A percentile compares a stretch with the other conserved stretches of the same genome.
These are phyloP conservation scores for Florisuga fusca DNA, from an alignment of 2,797 vertebrate species.

Conservation along the genomic window DNA sequence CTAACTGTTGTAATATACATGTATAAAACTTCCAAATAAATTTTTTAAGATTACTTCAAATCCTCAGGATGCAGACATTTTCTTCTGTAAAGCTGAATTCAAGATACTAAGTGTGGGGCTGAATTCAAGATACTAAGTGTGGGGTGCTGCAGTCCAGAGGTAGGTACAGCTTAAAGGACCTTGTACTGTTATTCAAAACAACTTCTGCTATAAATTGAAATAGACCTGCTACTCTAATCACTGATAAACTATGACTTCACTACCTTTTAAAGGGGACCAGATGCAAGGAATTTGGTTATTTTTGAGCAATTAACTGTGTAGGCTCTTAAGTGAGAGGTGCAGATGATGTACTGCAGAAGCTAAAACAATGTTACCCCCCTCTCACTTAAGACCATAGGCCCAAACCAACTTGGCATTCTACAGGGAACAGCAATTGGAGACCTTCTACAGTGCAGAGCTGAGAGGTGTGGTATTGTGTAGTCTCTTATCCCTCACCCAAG, in stretches of 20 bases:
- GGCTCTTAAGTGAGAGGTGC: too few relatives aligned
- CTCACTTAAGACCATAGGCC: fast-evolving
- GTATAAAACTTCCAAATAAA: background rate
- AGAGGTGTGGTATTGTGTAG: fast-evolving
- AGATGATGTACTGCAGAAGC: background rate
- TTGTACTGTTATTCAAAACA: background rate
- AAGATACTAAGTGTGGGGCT: background rate
- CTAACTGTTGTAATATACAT: background rate
- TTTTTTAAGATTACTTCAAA: background rate
- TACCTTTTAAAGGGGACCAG: too few relatives aligned
- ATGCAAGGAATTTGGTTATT: too few relatives aligned
- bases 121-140: background rate
- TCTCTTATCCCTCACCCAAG: background rate
- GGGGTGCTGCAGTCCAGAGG: background rate
- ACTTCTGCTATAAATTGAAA: fast-evolving
- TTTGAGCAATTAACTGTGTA: background rate
- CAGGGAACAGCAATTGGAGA: fast-evolving
- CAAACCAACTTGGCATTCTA: fast-evolving
- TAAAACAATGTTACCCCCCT: fast-evolving
- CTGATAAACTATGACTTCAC: too few relatives aligned
- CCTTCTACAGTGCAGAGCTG: fast-evolving
- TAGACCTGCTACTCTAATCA: too few relatives aligned
- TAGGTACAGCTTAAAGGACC: background rate
- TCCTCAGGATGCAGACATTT: fast-evolving
- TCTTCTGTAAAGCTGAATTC: background rate